Evolutionary conservation across 2,797 vertebrate genomes (phyloP).

Genomic region (Paedocypris micromegethes): DNA sequence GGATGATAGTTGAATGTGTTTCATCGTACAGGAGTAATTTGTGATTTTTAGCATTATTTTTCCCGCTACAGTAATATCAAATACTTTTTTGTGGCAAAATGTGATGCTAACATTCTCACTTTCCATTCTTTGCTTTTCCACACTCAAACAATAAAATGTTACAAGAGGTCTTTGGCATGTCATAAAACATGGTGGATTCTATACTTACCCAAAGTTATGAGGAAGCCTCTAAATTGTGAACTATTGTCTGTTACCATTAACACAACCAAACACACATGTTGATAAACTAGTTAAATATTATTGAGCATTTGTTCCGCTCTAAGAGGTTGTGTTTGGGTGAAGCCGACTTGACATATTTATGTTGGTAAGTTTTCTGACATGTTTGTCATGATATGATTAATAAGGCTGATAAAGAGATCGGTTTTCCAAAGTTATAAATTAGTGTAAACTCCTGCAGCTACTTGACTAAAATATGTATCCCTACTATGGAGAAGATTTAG

Average conservation of each 20-base stretch:
- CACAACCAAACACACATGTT: constrained; percentile 5
- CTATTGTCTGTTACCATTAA: constrained; percentile 16
- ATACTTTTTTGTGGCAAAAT: too few species aligned
- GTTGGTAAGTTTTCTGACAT: background rate
- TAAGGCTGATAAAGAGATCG: background rate
- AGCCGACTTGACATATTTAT: constrained; percentile 11
- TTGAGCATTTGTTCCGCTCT: constrained; percentile 10
- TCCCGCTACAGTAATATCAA: too few species aligned
- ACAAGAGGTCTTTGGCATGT: background rate
- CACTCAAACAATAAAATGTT: constrained; percentile 1
- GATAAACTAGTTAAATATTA: constrained; percentile 47
- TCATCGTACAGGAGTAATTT: too few species aligned
- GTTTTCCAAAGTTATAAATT: too few species aligned
- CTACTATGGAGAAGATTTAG: too few species aligned
- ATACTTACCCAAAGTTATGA: background rate
- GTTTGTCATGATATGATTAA: constrained; percentile 2
- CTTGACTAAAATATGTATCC: too few species aligned
- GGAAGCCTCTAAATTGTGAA: background rate
- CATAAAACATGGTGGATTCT: background rate
- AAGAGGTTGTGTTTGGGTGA: constrained; percentile 7
- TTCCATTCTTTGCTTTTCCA: too few species aligned
- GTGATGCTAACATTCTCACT: too few species aligned
- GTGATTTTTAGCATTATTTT: too few species aligned
- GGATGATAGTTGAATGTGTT: too few species aligned
- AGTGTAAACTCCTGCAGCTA: too few species aligned